Conservation (phyloP, 2,797 vertebrate species). For the Labeo calbasu region DNA sequence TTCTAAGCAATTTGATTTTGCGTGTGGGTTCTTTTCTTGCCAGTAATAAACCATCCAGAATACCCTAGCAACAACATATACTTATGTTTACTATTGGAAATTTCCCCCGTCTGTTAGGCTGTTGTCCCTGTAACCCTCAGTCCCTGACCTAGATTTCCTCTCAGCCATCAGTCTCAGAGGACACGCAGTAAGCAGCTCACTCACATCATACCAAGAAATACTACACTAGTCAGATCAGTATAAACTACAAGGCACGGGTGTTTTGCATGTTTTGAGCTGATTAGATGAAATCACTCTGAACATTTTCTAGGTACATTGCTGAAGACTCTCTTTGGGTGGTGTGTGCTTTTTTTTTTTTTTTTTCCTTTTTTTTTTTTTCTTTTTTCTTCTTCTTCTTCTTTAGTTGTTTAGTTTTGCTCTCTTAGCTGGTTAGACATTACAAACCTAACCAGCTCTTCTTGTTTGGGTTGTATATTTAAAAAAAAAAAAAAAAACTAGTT, state of each 20-base stretch:
- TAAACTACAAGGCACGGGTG: not conserved
- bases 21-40: not conserved
- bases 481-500: slow-evolving; percentile 33
- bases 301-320: not conserved
- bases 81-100: slow-evolving; percentile 42
- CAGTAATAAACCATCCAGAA: slow-evolving; percentile 43
- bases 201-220: slow-evolving; percentile 19
- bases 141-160: slow-evolving; percentile 61
- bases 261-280: not conserved
- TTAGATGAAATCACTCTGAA: not conserved
- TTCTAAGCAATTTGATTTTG: not conserved
- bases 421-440: not conserved
- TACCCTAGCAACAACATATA: slow-evolving; percentile 5
- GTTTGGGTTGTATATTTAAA: slow-evolving; percentile 36
- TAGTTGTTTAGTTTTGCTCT: not conserved
- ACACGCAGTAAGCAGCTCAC: not conserved
- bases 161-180: slow-evolving; percentile 41
- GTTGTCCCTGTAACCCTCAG: slow-evolving; percentile 48
- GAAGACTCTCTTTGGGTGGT: not conserved
- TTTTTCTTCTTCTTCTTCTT: not conserved
- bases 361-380: not conserved
- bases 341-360: not conserved
- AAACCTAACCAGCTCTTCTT: slow-evolving; percentile 19
- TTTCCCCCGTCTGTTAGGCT: slow-evolving; percentile 43
- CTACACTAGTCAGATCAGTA: slow-evolving; percentile 1